Conservation (phyloP, 1,140 invertebrate genomes). For the Watersipora subatra region DNA sequence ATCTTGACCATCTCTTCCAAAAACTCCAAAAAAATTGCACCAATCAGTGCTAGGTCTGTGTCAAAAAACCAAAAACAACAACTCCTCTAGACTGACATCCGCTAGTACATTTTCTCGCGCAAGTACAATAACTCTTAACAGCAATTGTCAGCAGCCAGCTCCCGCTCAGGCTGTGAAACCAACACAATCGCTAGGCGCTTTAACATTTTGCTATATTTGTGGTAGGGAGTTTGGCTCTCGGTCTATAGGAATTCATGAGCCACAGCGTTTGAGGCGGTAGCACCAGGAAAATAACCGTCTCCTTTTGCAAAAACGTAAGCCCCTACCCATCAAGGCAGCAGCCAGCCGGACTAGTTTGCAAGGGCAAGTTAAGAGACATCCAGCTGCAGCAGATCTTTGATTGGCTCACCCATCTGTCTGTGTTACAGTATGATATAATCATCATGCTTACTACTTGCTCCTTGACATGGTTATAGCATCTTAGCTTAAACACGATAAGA, state of each 20-base stretch:
- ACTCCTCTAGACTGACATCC: neutral
- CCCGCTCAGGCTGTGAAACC: neutral
- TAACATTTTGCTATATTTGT: conserved; percentile 40
- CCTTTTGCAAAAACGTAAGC: conserved; percentile 46
- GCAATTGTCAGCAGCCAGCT: neutral
- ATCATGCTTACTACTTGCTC: no score
- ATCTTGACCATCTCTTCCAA: neutral
- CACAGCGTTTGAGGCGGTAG: conserved; percentile 64
- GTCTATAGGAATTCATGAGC: conserved; percentile 60
- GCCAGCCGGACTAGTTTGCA: no score
- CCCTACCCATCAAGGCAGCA: conserved; percentile 50
- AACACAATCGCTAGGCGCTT: neutral
- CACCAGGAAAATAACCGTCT: conserved; percentile 52
- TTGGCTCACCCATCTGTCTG: no score
- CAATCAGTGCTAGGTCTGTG: neutral
- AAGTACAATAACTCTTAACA: neutral
- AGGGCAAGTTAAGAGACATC: no score
- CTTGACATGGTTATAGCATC: no score
- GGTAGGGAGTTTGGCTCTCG: conserved; percentile 39
- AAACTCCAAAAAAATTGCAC: neutral
- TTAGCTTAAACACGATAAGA: no score
- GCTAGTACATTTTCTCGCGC: neutral
- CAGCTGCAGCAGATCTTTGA: no score
- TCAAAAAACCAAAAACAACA: neutral
- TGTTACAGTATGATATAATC: no score